Conservation (phyloP, 2,888 invertebrate genomes). For the Tenthredo scrophulariae region DNA sequence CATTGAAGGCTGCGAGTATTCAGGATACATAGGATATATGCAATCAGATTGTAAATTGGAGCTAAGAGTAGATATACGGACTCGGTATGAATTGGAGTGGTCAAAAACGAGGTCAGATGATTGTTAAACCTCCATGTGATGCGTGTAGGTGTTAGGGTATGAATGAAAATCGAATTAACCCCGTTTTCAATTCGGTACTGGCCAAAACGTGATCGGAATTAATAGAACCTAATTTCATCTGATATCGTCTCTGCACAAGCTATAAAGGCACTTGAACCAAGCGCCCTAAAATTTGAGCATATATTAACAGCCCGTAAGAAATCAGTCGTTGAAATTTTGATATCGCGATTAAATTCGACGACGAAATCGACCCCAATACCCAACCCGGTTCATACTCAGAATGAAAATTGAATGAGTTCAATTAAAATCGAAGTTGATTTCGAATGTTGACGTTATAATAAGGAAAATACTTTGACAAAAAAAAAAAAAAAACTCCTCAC, state of each 20-base stretch:
- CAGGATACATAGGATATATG: neutral
- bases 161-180: conserved; percentile 43
- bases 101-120: neutral
- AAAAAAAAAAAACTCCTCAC: neutral
- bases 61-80: neutral
- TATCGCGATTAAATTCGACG: conserved; percentile 17
- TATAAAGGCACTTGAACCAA: conserved; percentile 31
- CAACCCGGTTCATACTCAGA: neutral
- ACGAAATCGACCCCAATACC: neutral
- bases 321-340: conserved; percentile 17
- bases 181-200: conserved; percentile 44
- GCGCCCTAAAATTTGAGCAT: conserved; percentile 32
- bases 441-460: neutral
- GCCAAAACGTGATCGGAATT: conserved; percentile 42
- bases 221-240: conserved; percentile 26
- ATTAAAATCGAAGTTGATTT: conserved; percentile 16
- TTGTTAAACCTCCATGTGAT: neutral
- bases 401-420: conserved; percentile 14
- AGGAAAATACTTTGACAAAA: neutral
- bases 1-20: neutral
- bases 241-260: conserved; percentile 16
- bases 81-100: neutral
- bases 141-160: neutral
- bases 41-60: neutral
- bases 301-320: conserved; percentile 15